Conservation (phyloP, 2,888 invertebrate species). For the Andrena praecox region DNA sequence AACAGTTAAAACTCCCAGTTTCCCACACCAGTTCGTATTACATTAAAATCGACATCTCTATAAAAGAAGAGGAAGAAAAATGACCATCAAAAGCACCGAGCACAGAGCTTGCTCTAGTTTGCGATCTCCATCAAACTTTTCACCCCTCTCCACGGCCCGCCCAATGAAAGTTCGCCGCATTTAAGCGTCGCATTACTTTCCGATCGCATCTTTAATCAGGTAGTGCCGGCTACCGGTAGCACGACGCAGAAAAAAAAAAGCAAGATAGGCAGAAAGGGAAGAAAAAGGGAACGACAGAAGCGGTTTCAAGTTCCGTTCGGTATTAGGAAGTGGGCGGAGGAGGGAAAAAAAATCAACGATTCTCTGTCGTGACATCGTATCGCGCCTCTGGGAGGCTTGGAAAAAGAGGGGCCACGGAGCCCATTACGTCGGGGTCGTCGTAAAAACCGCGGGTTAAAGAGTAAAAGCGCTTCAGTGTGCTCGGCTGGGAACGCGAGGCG, state of each 20-base stretch:
- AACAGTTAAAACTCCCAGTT: background rate
- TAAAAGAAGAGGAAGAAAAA: background rate
- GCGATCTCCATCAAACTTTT: background rate
- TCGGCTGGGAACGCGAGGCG: constrained; percentile 30
- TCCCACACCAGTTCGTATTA: background rate
- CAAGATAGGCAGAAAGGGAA: background rate
- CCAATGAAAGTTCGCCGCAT: background rate
- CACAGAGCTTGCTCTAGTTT: background rate
- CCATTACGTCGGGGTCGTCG: constrained; percentile 50
- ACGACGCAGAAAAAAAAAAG: background rate
- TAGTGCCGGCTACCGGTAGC: background rate
- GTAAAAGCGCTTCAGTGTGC: constrained; percentile 45
- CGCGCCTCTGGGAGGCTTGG: constrained; percentile 21
- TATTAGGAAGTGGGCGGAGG: background rate
- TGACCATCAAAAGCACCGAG: background rate
- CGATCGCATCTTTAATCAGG: constrained; percentile 26
- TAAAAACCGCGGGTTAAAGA: constrained; percentile 59
- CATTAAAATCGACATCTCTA: background rate
- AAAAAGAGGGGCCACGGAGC: constrained; percentile 40
- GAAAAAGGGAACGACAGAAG: background rate
- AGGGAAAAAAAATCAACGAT: constrained; percentile 32
- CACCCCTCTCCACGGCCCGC: background rate
- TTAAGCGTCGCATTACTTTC: constrained; percentile 10
- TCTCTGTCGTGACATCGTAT: constrained; percentile 48
- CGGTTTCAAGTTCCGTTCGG: constrained; percentile 12